These are phyloP conservation scores for Leptatherina wallacei DNA, from an alignment of 2,797 vertebrate species.

Conservation along the genomic window DNA sequence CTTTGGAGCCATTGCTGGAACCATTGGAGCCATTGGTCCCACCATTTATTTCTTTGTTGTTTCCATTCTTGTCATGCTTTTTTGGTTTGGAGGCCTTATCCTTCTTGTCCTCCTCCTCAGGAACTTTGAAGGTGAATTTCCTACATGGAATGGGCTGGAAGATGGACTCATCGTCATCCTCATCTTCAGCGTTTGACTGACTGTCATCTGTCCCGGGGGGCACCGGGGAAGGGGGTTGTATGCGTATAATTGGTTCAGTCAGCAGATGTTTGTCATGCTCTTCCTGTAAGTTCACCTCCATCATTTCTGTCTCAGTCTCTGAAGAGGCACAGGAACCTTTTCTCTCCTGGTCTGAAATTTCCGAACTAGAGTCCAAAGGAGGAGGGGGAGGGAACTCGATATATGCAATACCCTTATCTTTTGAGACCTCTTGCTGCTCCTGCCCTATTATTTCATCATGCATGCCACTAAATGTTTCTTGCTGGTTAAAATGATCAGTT, in stretches of 20 bases:
- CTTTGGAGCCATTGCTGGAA: slow-evolving; percentile 67
- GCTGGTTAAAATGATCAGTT: slow-evolving; percentile 39
- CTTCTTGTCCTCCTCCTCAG: slow-evolving; percentile 79
- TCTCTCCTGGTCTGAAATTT: slow-evolving; percentile 87
- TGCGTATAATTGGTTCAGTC: slow-evolving; percentile 94
- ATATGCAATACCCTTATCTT: slow-evolving; percentile 94
- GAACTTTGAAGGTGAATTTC: slow-evolving; percentile 90
- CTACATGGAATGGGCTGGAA: slow-evolving; percentile 92
- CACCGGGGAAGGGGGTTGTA: slow-evolving; percentile 95
- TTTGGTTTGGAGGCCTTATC: slow-evolving; percentile 83
- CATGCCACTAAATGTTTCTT: slow-evolving; percentile 36
- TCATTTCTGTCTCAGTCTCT: slow-evolving; percentile 94
- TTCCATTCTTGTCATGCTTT: slow-evolving; percentile 85
- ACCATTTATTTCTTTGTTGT: slow-evolving; percentile 80
- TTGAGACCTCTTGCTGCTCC: slow-evolving; percentile 79
- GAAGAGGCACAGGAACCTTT: slow-evolving; percentile 87
- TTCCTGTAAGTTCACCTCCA: slow-evolving; percentile 95
- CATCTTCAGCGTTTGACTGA: slow-evolving; percentile 85
- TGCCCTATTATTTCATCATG: slow-evolving; percentile 66
- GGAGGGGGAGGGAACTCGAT: slow-evolving; percentile 99
- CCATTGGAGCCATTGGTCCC: slow-evolving; percentile 69
- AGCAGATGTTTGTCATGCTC: slow-evolving; percentile 91
- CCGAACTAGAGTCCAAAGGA: slow-evolving; percentile 91
- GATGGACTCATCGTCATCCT: slow-evolving; percentile 83
- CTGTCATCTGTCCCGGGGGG: slow-evolving; percentile 86